A percentile compares a stretch with the other conserved stretches of the same genome.
phyloP scores from a whole-genome alignment of 2,797 vertebrate species.

The Takifugu rubripes region DNA sequence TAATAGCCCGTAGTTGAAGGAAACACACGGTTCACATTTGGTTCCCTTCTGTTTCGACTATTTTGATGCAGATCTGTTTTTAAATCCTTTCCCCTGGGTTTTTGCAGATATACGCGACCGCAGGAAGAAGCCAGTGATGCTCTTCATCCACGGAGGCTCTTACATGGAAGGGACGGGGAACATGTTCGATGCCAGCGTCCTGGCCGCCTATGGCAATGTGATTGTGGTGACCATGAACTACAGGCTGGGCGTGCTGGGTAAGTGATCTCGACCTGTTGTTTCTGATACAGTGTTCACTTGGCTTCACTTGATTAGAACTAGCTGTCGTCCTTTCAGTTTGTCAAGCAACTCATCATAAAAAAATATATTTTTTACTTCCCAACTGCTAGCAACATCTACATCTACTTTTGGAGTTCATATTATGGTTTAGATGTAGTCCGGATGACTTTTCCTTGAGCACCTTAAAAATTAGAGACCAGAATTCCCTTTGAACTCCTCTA shows the following conservation, averaged over 20 bases:
- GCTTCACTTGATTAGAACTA: not conserved
- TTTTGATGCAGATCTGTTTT: constrained; percentile 25
- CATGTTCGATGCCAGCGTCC: constrained; percentile 93
- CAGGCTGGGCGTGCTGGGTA: constrained; percentile 90
- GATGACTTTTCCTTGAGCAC: too few species aligned
- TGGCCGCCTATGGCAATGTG: constrained; percentile 92
- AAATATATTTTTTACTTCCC: too few species aligned
- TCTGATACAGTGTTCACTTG: too few species aligned
- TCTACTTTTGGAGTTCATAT: not conserved
- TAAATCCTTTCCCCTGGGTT: constrained; percentile 12
- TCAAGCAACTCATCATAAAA: too few species aligned
- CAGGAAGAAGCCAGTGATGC: constrained; percentile 92
- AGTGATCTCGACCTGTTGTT: constrained; percentile 50
- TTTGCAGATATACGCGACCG: constrained; percentile 88
- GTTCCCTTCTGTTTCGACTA: constrained; percentile 27
- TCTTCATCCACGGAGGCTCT: constrained; percentile 94
- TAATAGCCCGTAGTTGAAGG: constrained; percentile 28
- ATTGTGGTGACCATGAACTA: constrained; percentile 96
- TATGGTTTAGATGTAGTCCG: not conserved
- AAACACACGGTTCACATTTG: constrained; percentile 7
- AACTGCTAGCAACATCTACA: not conserved
- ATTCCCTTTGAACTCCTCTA: constrained; percentile 39
- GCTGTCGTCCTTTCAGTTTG: too few species aligned
- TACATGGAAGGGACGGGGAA: constrained; percentile 97
- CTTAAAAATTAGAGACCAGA: constrained; percentile 60